Evolutionary conservation across 1,140 invertebrate genomes (phyloP).

Genomic region (Paramacrobiotus metropolitanus): DNA sequence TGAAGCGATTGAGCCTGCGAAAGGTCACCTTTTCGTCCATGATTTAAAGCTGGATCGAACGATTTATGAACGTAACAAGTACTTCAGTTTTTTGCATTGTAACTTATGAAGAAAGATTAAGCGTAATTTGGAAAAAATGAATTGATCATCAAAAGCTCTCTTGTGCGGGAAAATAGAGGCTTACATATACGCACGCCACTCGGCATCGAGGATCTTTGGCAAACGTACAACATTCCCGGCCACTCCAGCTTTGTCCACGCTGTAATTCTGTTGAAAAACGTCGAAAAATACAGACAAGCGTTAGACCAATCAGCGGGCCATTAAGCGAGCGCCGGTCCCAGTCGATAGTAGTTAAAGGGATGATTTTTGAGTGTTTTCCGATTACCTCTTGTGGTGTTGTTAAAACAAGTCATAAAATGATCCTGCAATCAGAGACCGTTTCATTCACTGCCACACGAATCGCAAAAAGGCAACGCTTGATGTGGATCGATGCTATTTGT

Average conservation of each 20-base stretch:
- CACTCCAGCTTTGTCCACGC: not conserved
- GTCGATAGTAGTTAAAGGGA: not conserved
- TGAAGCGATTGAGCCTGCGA: not conserved
- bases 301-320: no score
- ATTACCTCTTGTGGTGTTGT: constrained; percentile 3
- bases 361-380: no score
- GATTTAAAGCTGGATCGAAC: no score
- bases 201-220: not conserved
- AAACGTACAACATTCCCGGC: not conserved
- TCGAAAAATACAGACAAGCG: no score
- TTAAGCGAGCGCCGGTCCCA: no score
- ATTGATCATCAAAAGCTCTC: no score
- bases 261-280: not conserved
- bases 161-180: no score
- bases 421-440: not conserved
- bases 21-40: no score
- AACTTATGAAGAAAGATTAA: not conserved
- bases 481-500: no score
- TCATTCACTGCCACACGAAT: no score
- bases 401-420: not conserved
- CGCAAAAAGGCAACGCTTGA: no score
- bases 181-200: not conserved
- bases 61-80: no score
- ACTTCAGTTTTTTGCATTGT: not conserved
- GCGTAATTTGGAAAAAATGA: not conserved